Conservation (phyloP, 2,113 vertebrate genomes). For the Monarcha castaneiventris region DNA sequence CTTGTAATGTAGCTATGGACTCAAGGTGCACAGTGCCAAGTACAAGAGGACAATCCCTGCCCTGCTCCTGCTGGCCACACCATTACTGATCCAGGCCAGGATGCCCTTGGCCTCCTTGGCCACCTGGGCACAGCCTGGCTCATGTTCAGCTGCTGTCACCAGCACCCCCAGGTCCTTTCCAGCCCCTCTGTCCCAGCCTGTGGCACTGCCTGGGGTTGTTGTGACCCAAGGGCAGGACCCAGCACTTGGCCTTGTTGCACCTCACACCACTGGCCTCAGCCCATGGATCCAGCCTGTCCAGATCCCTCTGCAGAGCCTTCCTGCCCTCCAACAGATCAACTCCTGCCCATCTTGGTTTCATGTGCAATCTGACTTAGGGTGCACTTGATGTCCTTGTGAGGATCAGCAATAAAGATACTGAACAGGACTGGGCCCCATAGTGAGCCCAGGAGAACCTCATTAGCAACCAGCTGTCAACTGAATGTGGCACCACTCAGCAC, state of each 20-base stretch:
- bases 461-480: not conserved
- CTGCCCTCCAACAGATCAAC: not conserved
- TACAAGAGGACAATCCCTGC: not conserved
- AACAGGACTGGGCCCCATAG: not conserved
- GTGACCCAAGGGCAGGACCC: not conserved
- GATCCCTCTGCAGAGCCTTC: not conserved
- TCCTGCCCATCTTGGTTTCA: not conserved
- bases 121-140: not conserved
- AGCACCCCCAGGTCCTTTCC: not conserved
- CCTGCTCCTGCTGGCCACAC: not conserved
- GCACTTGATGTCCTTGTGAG: not conserved
- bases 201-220: not conserved
- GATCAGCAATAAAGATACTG: not conserved
- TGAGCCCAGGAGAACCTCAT: not conserved
- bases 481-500: not conserved
- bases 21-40: not conserved
- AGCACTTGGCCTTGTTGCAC: fast-evolving
- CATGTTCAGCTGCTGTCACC: not conserved
- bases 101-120: not conserved
- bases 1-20: not conserved
- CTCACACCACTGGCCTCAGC: not conserved
- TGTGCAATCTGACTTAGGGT: not conserved
- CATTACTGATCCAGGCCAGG: not conserved
- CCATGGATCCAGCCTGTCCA: not conserved
- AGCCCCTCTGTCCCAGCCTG: not conserved